Evolutionary conservation across 2,113 vertebrate species (phyloP).

Genomic region (Antechinus flavipes): DNA sequence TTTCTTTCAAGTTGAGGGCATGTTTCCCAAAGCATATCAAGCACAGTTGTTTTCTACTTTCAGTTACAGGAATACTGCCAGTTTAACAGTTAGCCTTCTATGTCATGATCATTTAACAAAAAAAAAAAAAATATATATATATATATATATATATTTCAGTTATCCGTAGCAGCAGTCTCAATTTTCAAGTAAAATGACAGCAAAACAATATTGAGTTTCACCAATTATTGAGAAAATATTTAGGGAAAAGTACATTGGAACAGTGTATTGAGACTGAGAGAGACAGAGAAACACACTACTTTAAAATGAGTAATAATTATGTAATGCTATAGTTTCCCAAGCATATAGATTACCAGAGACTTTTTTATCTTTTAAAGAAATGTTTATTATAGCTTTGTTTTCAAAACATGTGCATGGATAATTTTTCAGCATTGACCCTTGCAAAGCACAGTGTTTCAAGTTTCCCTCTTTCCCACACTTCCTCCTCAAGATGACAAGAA

Average conservation of each 20-base stretch:
- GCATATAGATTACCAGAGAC: not conserved
- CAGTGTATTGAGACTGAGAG: not conserved
- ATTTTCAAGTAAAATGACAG: not conserved
- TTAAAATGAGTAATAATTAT: fast-evolving
- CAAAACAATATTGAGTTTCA: fast-evolving
- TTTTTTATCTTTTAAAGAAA: too few relatives aligned
- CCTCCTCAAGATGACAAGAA: too few relatives aligned
- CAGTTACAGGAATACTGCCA: too few relatives aligned
- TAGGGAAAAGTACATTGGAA: fast-evolving
- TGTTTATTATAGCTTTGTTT: too few relatives aligned
- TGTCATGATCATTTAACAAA: too few relatives aligned
- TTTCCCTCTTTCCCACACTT: too few relatives aligned
- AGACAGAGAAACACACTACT: not conserved
- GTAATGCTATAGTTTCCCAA: constrained; percentile 26
- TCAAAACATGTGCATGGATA: too few relatives aligned
- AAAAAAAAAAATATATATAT: not conserved
- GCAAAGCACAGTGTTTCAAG: too few relatives aligned
- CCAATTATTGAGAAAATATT: fast-evolving
- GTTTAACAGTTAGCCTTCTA: too few relatives aligned
- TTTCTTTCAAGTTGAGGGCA: not conserved
- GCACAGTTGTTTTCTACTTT: too few relatives aligned
- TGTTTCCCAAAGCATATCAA: not conserved
- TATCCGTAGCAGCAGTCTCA: not conserved
- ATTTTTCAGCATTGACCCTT: too few relatives aligned
- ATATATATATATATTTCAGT: not conserved